Base-by-base conservation (phyloP, 2,888 invertebrate species). In the Lottia scabra region DNA sequence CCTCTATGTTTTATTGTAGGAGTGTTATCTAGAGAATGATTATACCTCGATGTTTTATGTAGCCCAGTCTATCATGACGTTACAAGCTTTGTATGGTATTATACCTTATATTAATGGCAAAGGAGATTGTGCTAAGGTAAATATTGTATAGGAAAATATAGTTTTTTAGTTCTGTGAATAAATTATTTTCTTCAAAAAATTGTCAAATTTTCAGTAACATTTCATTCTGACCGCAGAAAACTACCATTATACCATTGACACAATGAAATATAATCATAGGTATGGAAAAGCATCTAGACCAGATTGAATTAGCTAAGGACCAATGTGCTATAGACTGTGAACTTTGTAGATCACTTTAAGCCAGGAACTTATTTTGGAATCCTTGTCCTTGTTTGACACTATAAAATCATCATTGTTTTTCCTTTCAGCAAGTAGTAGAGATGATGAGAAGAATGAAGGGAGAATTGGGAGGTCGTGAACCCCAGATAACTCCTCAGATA, bases 21-120 rank as follows among this genome's bases (percentile, higher is more conserved):
- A 98, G 88, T 95, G 94, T 84, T 93, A 94, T 76, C 90, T 98
- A 72, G 96, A 98, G 89, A 95, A 95, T 78, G 98, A 98, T 89
- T 95, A 95, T 0, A 95, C 96, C 0, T 94, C 94, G 80, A 91
- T 98, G 67, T 96, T 95, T 89, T 94, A 96, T 89, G 93, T 95
- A 0, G 97, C 98, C 0, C 94, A 95, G 86, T 95, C 97, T 0
- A 91, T 98, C 69, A 93, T 95, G 78, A 93, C 93, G 43, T 91
- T 98, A 74, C 97, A 98, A 87, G 93, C 94, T 73, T 89, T 96
- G 43, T 98, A 95, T 88, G 98, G 98, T 0, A 94, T 95, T 71
- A 96, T 98, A 84, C 94, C 95, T 13, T 93, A 94, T 83, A 93
- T 98, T 2, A 95, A 95, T 88, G 97, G 97, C 13, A 96, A 97